A percentile compares a stretch with the other conserved stretches of the same genome.
These are phyloP conservation scores for Stegostoma tigrinum DNA, from an alignment of 2,113 vertebrate species.

Conservation along the genomic window DNA sequence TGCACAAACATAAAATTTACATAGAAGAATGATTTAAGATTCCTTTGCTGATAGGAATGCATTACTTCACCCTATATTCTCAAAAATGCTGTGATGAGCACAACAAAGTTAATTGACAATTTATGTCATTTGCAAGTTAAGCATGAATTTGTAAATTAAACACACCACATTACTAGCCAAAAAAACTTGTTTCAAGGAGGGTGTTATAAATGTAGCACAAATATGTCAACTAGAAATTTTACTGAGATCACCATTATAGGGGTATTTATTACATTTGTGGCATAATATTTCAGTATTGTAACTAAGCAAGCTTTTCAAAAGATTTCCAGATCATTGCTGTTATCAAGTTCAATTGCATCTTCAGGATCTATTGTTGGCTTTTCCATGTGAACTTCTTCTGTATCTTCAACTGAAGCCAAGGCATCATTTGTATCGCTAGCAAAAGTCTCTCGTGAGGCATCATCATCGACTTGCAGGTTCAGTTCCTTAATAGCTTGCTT, in stretches of 20 bases:
- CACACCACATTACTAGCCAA: background rate
- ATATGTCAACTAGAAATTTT: background rate
- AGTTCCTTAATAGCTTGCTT: slow-evolving; percentile 88
- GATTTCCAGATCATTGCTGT: slow-evolving; percentile 74
- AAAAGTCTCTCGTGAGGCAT: slow-evolving; percentile 89
- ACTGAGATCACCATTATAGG: background rate
- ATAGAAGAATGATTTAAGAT: background rate
- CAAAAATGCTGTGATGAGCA: background rate
- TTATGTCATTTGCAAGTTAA: background rate
- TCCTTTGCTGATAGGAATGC: background rate
- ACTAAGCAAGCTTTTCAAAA: slow-evolving; percentile 56
- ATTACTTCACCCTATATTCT: background rate
- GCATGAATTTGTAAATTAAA: background rate
- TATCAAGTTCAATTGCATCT: slow-evolving; percentile 78
- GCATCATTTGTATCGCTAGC: slow-evolving; percentile 94
- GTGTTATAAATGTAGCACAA: background rate
- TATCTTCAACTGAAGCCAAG: slow-evolving; percentile 80
- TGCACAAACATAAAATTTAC: background rate
- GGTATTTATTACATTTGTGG: background rate
- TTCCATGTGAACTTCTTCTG: slow-evolving; percentile 67
- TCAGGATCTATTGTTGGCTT: slow-evolving; percentile 64
- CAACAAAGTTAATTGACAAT: background rate
- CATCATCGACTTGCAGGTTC: slow-evolving; percentile 86
- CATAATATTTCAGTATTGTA: background rate
- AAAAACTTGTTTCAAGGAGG: background rate